Evolutionary conservation across 2,888 invertebrate species (phyloP).

Genomic region (Teinopalpus imperialis): DNA sequence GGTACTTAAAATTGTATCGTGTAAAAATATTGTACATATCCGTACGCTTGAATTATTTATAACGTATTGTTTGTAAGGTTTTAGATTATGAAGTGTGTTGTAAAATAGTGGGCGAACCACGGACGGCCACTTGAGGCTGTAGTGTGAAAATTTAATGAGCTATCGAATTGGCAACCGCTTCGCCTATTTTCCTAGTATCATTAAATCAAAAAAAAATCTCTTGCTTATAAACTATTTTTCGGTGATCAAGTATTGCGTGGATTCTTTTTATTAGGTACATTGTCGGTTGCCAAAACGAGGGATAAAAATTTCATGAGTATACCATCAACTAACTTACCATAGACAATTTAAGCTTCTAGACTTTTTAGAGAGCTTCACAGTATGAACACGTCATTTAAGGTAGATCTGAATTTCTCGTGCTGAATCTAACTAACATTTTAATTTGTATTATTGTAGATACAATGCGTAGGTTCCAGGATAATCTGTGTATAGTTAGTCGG

Average conservation of each 20-base stretch:
- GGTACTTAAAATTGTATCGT: constrained; percentile 78
- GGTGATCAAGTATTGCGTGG: constrained; percentile 7
- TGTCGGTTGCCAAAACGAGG: constrained; percentile 16
- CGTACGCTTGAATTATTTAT: constrained; percentile 81
- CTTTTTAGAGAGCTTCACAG: constrained; percentile 61
- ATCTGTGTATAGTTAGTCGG: constrained; percentile 48
- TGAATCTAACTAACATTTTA: constrained; percentile 54
- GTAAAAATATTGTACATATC: constrained; percentile 82
- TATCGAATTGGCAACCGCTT: constrained; percentile 25
- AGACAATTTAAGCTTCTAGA: constrained; percentile 65
- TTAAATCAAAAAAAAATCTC: constrained; percentile 7
- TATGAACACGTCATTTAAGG: constrained; percentile 51
- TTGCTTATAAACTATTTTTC: constrained; percentile 5
- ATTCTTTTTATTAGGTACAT: constrained; percentile 19
- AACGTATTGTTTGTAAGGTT: constrained; percentile 62
- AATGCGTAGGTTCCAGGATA: constrained; percentile 55
- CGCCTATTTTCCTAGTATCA: constrained; percentile 19
- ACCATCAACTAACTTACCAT: constrained; percentile 44
- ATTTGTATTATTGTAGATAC: constrained; percentile 69
- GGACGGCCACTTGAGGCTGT: constrained; percentile 30
- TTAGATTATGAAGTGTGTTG: constrained; percentile 53
- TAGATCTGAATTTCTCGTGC: constrained; percentile 65
- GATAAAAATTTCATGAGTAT: constrained; percentile 17
- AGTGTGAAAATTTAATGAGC: constrained; percentile 22
- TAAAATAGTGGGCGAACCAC: constrained; percentile 44